A percentile compares a stretch with the other conserved stretches of the same genome.
Evolutionary conservation across 2,888 invertebrate genomes (phyloP).

Genomic region (Hemithea aestivaria): DNA sequence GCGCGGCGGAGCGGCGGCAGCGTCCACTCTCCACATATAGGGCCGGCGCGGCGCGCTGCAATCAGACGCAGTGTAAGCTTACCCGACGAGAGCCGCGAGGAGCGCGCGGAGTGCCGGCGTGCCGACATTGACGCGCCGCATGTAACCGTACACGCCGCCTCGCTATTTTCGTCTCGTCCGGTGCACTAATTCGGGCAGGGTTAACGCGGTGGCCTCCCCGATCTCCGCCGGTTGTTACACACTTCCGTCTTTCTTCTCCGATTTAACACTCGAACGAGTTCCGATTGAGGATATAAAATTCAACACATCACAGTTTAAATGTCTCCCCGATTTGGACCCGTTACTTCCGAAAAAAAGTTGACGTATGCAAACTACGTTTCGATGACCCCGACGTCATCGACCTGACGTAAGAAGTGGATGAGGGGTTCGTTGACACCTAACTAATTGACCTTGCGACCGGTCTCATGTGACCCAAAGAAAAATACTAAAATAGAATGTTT

Average conservation of each 20-base stretch:
- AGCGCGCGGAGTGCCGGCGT: slow-evolving; percentile 51
- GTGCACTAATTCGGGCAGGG: slow-evolving; percentile 79
- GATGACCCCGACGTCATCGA: slow-evolving; percentile 70
- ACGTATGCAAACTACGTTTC: slow-evolving; percentile 38
- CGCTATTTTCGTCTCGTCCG: slow-evolving; percentile 75
- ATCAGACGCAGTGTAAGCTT: slow-evolving; percentile 70
- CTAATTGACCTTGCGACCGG: slow-evolving; percentile 70
- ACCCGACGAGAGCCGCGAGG: slow-evolving; percentile 58
- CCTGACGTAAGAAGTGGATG: slow-evolving; percentile 67
- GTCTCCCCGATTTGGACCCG: slow-evolving; percentile 22
- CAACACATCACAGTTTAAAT: slow-evolving; percentile 34
- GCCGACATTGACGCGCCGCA: slow-evolving; percentile 72
- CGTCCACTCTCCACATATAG: slow-evolving; percentile 68
- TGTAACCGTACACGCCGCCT: slow-evolving; percentile 77
- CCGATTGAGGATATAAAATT: slow-evolving; percentile 28
- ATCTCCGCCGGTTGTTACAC: slow-evolving; percentile 59
- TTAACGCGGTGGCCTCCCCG: slow-evolving; percentile 73
- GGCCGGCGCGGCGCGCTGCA: slow-evolving; percentile 68
- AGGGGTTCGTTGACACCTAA: slow-evolving; percentile 74
- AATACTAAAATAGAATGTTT: slow-evolving; percentile 23
- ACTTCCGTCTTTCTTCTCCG: slow-evolving; percentile 69
- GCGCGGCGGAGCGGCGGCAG: slow-evolving; percentile 41
- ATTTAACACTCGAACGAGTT: slow-evolving; percentile 54
- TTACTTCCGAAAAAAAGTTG: slow-evolving; percentile 17
- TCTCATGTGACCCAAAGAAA: slow-evolving; percentile 63